These are phyloP conservation scores for Hyles vespertilio DNA, from an alignment of 1,140 invertebrate genomes.

Conservation along the genomic window DNA sequence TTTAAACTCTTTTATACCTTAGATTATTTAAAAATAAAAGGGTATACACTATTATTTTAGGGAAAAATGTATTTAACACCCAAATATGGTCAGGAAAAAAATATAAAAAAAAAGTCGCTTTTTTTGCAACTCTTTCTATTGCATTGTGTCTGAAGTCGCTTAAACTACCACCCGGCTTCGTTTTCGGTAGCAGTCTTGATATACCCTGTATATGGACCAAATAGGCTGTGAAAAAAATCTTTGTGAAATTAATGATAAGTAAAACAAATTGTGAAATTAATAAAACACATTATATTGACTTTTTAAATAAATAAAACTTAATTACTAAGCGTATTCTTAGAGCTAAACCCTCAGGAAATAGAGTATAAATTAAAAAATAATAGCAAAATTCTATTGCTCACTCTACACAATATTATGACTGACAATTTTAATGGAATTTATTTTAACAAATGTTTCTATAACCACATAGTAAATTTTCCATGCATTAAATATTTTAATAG, in stretches of 20 bases:
- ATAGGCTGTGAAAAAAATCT: background rate
- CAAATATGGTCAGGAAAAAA: no score
- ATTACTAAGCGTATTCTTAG: slow-evolving; percentile 66
- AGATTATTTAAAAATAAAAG: no score
- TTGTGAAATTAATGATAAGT: background rate
- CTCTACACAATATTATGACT: slow-evolving; percentile 23
- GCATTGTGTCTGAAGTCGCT: no score
- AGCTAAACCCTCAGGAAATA: slow-evolving; percentile 44
- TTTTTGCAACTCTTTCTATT: no score
- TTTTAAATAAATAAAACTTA: slow-evolving; percentile 71
- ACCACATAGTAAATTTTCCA: background rate
- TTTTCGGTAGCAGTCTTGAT: no score
- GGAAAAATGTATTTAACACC: no score
- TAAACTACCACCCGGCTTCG: no score
- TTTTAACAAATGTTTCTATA: slow-evolving; percentile 12
- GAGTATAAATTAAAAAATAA: slow-evolving; percentile 44
- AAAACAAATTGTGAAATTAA: slow-evolving; percentile 38
- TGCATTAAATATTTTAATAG: no score
- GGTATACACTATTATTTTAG: no score
- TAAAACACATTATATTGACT: slow-evolving; percentile 74
- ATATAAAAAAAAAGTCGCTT: no score
- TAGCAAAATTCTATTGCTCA: slow-evolving; percentile 48
- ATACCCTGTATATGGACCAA: no score
- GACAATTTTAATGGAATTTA: slow-evolving; percentile 10
- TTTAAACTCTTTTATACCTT: no score